Conservation (phyloP, 2,797 vertebrate genomes). For the Gallirallus australis region DNA sequence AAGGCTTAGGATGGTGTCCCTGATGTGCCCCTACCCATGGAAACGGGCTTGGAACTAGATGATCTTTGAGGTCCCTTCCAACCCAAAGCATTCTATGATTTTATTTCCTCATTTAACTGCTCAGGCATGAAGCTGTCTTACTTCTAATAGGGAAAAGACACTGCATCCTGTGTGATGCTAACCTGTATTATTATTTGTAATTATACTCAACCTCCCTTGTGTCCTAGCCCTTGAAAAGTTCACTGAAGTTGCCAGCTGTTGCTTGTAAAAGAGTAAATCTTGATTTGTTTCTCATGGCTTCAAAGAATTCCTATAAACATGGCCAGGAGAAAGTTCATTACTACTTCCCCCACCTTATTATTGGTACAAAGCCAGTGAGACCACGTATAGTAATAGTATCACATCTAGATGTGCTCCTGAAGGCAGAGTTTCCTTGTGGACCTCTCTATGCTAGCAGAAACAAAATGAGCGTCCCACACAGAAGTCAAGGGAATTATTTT, state of each 20-base stretch:
- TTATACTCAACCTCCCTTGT: fast-evolving
- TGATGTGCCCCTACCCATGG: too few relatives aligned
- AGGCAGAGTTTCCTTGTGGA: neutral
- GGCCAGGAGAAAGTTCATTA: neutral
- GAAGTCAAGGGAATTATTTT: neutral
- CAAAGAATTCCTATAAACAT: neutral
- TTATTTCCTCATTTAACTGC: neutral
- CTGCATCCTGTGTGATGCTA: neutral
- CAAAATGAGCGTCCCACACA: neutral
- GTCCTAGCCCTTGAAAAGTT: neutral
- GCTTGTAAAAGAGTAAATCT: neutral
- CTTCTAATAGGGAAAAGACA: neutral
- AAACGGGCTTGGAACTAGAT: too few relatives aligned
- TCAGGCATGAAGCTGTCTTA: neutral
- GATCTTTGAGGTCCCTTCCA: too few relatives aligned
- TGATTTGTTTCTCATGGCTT: neutral
- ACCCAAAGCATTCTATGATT: too few relatives aligned
- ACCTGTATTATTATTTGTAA: too few relatives aligned
- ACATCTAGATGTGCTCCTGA: neutral
- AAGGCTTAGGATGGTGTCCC: too few relatives aligned
- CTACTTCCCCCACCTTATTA: neutral
- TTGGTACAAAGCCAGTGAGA: neutral
- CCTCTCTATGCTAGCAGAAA: neutral
- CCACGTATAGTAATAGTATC: neutral
- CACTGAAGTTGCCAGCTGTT: neutral